These are phyloP conservation scores for Spatulosminthurus flaviceps DNA, from an alignment of 2,888 invertebrate species.

Conservation along the genomic window DNA sequence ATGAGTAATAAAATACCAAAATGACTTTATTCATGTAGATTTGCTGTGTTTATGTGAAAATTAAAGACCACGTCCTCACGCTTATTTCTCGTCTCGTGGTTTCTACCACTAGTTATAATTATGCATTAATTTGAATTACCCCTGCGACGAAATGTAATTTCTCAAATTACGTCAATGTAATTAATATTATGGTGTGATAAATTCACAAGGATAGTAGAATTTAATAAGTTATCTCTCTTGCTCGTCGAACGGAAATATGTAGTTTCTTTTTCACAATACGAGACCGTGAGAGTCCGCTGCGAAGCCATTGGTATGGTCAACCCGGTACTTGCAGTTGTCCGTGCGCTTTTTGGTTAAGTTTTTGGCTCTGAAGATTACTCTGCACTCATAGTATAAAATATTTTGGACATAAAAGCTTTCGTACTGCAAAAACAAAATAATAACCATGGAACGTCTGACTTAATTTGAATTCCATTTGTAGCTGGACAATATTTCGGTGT, in stretches of 20 bases:
- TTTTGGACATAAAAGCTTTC: conserved; percentile 12
- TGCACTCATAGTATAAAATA: not conserved
- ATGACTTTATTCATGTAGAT: not conserved
- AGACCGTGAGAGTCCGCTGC: no score
- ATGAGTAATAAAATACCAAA: not conserved
- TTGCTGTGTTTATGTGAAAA: no score
- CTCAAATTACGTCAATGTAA: no score
- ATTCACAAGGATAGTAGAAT: no score
- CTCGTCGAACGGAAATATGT: not conserved
- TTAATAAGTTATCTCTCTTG: not conserved
- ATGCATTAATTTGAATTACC: no score
- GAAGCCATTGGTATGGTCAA: not conserved
- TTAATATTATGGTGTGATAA: no score
- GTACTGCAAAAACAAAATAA: not conserved
- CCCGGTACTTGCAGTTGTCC: not conserved
- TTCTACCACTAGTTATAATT: no score
- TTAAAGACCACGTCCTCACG: no score
- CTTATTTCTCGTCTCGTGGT: no score
- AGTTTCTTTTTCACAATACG: no score
- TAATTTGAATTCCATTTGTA: not conserved
- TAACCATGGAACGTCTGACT: conserved; percentile 8
- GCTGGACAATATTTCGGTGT: not conserved
- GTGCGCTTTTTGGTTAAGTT: not conserved
- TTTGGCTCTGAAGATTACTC: not conserved
- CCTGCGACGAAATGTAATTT: no score